A percentile compares a stretch with the other conserved stretches of the same genome.
These are phyloP conservation scores for Cyphomyrus plagiostoma DNA, from an alignment of 2,113 vertebrate genomes.

Conservation along the genomic window DNA sequence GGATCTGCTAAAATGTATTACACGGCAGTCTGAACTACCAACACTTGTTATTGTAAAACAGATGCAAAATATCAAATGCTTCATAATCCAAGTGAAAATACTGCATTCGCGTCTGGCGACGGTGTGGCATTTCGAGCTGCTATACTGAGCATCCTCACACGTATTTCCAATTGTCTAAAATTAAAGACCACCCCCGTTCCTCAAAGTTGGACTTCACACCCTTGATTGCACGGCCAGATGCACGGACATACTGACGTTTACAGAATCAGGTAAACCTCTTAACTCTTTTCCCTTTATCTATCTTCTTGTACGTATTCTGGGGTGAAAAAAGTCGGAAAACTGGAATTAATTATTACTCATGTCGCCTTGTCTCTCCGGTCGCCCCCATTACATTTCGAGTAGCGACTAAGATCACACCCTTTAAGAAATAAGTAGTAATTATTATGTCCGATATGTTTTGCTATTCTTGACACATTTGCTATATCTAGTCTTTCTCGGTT, in stretches of 20 bases:
- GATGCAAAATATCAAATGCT: slow-evolving; percentile 37
- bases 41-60: slow-evolving; percentile 21
- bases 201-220: slow-evolving; percentile 36
- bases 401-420: not conserved
- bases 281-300: not conserved
- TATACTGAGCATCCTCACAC: slow-evolving; percentile 27
- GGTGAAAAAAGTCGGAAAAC: not conserved
- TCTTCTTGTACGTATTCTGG: not conserved
- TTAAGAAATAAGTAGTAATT: not conserved
- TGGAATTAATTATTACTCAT: not conserved
- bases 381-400: not conserved
- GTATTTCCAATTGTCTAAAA: slow-evolving; percentile 25
- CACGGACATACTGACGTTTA: slow-evolving; percentile 34
- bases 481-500: not conserved
- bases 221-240: slow-evolving; percentile 31
- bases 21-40: slow-evolving; percentile 17
- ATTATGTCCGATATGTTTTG: not conserved
- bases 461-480: not conserved
- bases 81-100: slow-evolving; percentile 46
- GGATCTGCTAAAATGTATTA: not conserved
- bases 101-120: slow-evolving; percentile 39
- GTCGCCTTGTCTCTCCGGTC: not conserved
- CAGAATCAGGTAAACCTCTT: slow-evolving; percentile 9
- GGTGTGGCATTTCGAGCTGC: slow-evolving; percentile 31
- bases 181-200: slow-evolving; percentile 39